Conservation (phyloP, 2,888 invertebrate genomes). For the Bellardia bayeri region DNA sequence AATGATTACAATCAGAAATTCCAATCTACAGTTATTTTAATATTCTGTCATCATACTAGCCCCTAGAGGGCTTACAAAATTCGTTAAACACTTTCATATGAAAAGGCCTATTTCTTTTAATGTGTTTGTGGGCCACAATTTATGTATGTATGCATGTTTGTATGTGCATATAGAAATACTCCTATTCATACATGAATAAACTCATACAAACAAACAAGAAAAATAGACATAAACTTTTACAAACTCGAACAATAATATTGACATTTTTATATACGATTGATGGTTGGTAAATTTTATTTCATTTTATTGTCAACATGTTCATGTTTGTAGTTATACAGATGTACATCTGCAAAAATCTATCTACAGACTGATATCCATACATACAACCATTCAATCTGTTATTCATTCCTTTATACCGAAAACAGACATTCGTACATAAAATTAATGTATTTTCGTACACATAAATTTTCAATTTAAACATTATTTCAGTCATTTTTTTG, state of each 20-base stretch:
- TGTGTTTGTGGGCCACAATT: conserved; percentile 31
- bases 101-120: conserved; percentile 1
- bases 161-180: conserved; percentile 22
- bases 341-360: conserved; percentile 34
- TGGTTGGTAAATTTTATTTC: conserved; percentile 59
- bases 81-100: conserved; percentile 49
- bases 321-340: conserved; percentile 45
- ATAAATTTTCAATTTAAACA: conserved; percentile 58
- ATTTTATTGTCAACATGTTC: conserved; percentile 60
- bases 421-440: conserved; percentile 40
- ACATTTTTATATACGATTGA: conserved; percentile 63
- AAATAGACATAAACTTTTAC: conserved; percentile 39
- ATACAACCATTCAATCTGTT: background rate
- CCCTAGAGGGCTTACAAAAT: conserved; percentile 39
- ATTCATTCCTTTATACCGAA: conserved; percentile 24
- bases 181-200: conserved; percentile 56
- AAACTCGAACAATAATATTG: conserved; percentile 61
- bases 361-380: background rate
- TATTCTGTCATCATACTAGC: background rate
- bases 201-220: conserved; percentile 2
- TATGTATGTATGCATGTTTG: background rate
- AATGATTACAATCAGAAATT: background rate
- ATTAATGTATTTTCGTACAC: conserved; percentile 40
- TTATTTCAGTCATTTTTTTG: conserved; percentile 21
- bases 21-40: background rate